Conservation (phyloP, 2,888 invertebrate genomes). For the Drosophila tripunctata region DNA sequence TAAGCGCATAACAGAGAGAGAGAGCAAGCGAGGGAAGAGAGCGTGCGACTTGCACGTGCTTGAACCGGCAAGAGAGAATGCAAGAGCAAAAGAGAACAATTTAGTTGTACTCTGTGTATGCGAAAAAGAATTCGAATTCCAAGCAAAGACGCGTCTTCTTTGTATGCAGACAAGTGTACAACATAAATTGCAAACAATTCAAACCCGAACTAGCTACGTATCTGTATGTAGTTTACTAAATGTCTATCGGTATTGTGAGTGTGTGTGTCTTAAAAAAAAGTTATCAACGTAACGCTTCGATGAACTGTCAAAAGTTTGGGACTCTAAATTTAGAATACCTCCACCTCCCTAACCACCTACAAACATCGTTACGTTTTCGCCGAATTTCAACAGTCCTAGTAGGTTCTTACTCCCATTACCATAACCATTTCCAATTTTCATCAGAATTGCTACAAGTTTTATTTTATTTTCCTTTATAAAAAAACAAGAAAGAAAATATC, state of each 20-base stretch:
- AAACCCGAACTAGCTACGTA: constrained; percentile 13
- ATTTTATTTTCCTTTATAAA: too few species aligned
- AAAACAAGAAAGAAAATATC: too few species aligned
- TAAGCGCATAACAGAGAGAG: constrained; percentile 16
- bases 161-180: constrained; percentile 26
- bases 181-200: constrained; percentile 21
- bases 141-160: constrained; percentile 23
- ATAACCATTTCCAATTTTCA: background rate
- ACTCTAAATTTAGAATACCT: constrained; percentile 29
- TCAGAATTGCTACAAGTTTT: background rate
- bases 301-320: constrained; percentile 39
- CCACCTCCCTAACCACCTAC: background rate
- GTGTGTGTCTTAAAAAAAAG: background rate
- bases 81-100: background rate
- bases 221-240: constrained; percentile 9
- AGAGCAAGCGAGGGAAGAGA: constrained; percentile 5
- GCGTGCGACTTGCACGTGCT: constrained; percentile 49
- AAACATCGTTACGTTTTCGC: too few species aligned
- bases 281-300: constrained; percentile 59
- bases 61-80: background rate
- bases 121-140: constrained; percentile 26
- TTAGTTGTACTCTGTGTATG: constrained; percentile 3
- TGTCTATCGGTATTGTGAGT: background rate
- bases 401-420: background rate
- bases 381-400: background rate